Base-by-base conservation (phyloP, 1,140 invertebrate genomes). In the Babylonia areolata region DNA sequence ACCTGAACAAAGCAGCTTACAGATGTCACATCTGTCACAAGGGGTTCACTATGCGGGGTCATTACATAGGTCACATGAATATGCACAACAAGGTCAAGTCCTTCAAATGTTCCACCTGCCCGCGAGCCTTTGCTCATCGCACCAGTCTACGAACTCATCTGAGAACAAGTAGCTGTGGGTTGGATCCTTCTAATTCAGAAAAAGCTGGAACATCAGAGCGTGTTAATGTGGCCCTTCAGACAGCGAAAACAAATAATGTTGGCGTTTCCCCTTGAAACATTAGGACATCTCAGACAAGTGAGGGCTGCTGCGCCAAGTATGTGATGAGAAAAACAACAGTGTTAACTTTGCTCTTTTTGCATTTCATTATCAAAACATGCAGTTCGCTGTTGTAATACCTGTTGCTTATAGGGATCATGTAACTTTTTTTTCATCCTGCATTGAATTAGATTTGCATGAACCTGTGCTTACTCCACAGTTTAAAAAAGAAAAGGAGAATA, bases 1-100 rank as follows among this genome's bases (percentile, higher is more conserved):
- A 84, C 69, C 20, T 71, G 58, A 73, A 73, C 28, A 42, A 71
- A n/a, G 40, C 17, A 17, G n/a, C 40, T 17, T 84, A 84, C 40
- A 42, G 31, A 20, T 84, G 82, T 37, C 35, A 84, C 6, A 73
- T 84, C 35, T 84, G 82, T 42, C 40, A 42, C n/a, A 58, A 73
- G 28, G 82, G 82, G 9, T 84, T 84, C 69, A 84, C 64, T 15
- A 84, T 84, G 64, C 58, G 82, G 11, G 82, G 82, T 20, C 82
- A 84, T n/a, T 84, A 73, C 39, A 23, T 84, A 12, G 82, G 82
- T 40, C 82, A 84, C 40, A 84, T 84, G 82, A 84, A 84, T 46
- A 84, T 73, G 64, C 82, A 84, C 39, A 84, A 84, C 69, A 73
- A 73, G 31, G 69, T 84, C 28, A 84, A 84, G 40, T 20, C 82